These are phyloP conservation scores for Notodonta dromedarius DNA, from an alignment of 2,888 invertebrate genomes.

Conservation along the genomic window DNA sequence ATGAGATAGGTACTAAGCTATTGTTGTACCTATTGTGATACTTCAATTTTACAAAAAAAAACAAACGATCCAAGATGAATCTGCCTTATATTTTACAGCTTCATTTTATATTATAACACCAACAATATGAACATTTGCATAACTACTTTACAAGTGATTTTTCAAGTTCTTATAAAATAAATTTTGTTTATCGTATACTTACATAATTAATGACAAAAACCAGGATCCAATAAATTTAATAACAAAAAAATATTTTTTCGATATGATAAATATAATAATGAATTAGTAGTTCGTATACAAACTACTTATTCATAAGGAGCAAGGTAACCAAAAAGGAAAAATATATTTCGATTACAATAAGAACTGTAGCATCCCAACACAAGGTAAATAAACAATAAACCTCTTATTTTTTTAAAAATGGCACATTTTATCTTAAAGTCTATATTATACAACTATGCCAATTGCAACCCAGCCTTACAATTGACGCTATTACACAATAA, in stretches of 20 bases:
- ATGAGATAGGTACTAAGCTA: too few relatives aligned
- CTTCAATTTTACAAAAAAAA: conserved; percentile 12
- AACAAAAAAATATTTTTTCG: too few relatives aligned
- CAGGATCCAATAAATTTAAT: too few relatives aligned
- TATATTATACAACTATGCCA: conserved; percentile 68
- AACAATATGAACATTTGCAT: conserved; percentile 47
- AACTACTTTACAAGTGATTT: conserved; percentile 40
- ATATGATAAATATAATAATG: too few relatives aligned
- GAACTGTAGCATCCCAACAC: too few relatives aligned
- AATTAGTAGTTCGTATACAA: too few relatives aligned
- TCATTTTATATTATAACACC: conserved; percentile 52
- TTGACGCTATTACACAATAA: conserved; percentile 55
- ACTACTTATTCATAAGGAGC: too few relatives aligned
- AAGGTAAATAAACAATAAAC: not conserved
- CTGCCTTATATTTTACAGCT: conserved; percentile 58
- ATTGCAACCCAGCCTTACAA: conserved; percentile 82
- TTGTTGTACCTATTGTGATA: too few relatives aligned
- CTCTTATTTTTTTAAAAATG: conserved; percentile 42
- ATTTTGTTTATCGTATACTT: conserved; percentile 5
- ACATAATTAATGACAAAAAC: too few relatives aligned
- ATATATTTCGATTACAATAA: too few relatives aligned
- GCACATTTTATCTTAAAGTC: conserved; percentile 65
- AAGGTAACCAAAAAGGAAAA: too few relatives aligned
- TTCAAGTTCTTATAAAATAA: conserved; percentile 6
- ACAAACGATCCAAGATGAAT: conserved; percentile 38